Base-by-base conservation (phyloP, 1,140 invertebrate genomes). In the Chymomyza costata region DNA sequence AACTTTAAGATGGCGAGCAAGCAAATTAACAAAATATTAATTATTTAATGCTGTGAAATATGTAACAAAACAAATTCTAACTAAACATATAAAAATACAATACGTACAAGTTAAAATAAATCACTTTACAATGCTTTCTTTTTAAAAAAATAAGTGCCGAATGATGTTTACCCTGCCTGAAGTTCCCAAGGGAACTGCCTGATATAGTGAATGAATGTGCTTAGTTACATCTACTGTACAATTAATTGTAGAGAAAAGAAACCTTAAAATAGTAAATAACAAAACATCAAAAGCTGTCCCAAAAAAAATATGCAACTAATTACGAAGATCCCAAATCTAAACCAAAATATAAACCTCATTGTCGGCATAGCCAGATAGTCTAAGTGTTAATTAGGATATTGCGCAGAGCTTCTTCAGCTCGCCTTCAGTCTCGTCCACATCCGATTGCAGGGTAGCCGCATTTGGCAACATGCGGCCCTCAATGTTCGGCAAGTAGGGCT, bases 401-500 rank as follows among this genome's bases (percentile, higher is more conserved):
- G 76, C 62, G 73, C 88, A 89, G 70, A 86, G 82, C 59, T 87
- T 87, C 46, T 86, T 84, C 14, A 88, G 66, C 62, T 88, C 87
- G 45, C 65, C 82, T 25, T 88, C 87, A 54, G 87, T 85, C 11
- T 85, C 85, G 63, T 86, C 86, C 18, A 70, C 58, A 21, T 85
- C 69, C 41, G 85, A 61, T 16, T 55, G 85, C 17, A 59, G 41
- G 7, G 43, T 37, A 35, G 50, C 65, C 15, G 41, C 60, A 62
- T 64, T 76, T 18, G 82, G 63, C 30, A 85, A 46, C 6, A 82
- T 47, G 18, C 71, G 69, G 17, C 84, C 85, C n/a, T 68, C 82
- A 18, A 88, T 86, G 58, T 89, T 87, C 17, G 89, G 90, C 55
- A 90, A 78, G 81, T 90, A 90, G 17, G 87, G 87, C 61, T 86